These are phyloP conservation scores for Melanogrammus aeglefinus DNA, from an alignment of 2,797 vertebrate species.

Conservation along the genomic window DNA sequence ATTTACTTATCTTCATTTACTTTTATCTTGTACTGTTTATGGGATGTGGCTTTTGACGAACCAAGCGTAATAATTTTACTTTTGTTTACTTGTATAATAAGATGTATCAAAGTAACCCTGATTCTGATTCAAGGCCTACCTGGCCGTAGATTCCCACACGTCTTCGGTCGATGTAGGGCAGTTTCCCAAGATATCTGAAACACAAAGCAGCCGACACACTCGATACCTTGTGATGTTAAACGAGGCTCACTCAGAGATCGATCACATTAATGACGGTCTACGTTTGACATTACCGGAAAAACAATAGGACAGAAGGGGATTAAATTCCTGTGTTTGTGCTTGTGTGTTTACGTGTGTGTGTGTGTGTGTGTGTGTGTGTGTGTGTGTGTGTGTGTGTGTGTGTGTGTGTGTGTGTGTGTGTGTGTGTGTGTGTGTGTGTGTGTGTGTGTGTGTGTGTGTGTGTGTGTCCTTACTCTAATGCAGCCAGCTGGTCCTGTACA, in stretches of 20 bases:
- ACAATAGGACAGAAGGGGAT: not conserved
- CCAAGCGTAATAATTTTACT: too few relatives aligned
- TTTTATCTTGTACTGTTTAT: too few relatives aligned
- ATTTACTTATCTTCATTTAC: too few relatives aligned
- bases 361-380: not conserved
- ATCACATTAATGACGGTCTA: not conserved
- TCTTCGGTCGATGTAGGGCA: slow-evolving; percentile 69
- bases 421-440: not conserved
- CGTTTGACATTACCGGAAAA: not conserved
- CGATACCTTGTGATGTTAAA: not conserved
- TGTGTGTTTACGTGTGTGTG: not conserved
- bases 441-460: slow-evolving; percentile 13
- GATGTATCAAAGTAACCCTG: too few relatives aligned
- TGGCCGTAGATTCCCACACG: slow-evolving; percentile 74
- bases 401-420: not conserved
- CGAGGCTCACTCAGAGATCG: not conserved
- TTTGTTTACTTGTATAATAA: too few relatives aligned
- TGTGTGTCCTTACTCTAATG: slow-evolving; percentile 80
- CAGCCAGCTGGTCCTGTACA: slow-evolving; percentile 87
- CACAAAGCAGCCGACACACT: not conserved
- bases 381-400: not conserved
- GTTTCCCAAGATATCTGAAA: slow-evolving; percentile 66
- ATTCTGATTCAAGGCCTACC: slow-evolving; percentile 48
- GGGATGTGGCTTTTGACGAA: too few relatives aligned
- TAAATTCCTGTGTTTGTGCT: not conserved